phyloP scores from a whole-genome alignment of 2,888 invertebrate species.

The Cephus runcator region DNA sequence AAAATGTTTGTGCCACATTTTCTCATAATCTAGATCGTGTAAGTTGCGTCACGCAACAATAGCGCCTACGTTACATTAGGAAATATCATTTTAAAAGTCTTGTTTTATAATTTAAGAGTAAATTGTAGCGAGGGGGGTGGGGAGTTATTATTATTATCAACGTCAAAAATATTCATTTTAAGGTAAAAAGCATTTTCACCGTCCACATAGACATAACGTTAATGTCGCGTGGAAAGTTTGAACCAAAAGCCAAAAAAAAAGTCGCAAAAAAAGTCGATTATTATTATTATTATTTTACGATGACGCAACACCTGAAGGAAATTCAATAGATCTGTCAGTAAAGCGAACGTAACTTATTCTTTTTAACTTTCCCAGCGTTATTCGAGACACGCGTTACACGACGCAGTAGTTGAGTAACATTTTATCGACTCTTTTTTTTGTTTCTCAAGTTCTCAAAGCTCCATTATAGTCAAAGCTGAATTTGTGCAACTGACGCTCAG shows the following conservation, averaged over 20 bases:
- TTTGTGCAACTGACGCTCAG: background rate
- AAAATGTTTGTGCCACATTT: background rate
- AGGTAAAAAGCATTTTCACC: background rate
- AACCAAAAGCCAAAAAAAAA: background rate
- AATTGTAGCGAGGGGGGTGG: background rate
- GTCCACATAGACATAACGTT: background rate
- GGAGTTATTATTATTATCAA: background rate
- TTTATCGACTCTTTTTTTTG: background rate
- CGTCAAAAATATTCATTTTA: background rate
- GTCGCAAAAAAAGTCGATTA: background rate
- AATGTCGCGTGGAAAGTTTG: background rate
- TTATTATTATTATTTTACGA: background rate
- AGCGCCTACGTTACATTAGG: background rate
- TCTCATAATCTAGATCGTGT: background rate
- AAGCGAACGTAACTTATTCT: constrained; percentile 1
- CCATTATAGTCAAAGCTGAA: background rate
- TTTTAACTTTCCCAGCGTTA: background rate
- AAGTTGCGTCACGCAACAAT: background rate
- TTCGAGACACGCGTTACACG: background rate
- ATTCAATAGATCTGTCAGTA: background rate
- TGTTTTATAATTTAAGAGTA: background rate
- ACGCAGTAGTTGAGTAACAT: background rate
- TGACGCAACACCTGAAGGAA: background rate
- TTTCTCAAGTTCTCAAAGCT: background rate
- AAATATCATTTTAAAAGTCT: background rate